phyloP scores from a whole-genome alignment of 2,888 invertebrate species.

The Argyresthia albistria region DNA sequence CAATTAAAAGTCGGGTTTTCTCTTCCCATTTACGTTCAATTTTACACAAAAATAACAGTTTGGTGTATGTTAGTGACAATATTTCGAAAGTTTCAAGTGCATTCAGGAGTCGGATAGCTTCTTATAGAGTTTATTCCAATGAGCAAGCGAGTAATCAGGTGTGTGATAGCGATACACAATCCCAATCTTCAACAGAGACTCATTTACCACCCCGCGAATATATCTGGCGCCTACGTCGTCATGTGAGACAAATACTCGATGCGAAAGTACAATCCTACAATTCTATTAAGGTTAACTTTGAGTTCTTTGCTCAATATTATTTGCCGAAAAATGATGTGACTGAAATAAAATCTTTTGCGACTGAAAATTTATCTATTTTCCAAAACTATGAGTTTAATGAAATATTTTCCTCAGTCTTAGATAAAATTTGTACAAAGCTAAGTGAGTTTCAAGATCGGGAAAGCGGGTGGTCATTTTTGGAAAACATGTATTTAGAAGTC shows the following conservation, averaged over 20 bases:
- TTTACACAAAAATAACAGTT: background rate
- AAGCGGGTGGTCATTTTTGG: background rate
- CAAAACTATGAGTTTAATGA: background rate
- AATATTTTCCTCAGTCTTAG: background rate
- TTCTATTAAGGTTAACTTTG: background rate
- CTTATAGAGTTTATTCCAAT: background rate
- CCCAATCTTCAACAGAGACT: background rate
- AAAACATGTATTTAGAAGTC: background rate
- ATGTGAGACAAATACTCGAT: background rate
- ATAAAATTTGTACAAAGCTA: background rate
- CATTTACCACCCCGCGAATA: background rate
- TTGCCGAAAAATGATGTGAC: background rate
- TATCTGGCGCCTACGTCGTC: background rate
- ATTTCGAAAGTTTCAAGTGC: background rate
- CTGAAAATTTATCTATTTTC: background rate
- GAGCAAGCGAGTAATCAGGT: background rate
- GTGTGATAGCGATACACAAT: no score
- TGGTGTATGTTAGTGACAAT: background rate
- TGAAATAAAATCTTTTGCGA: background rate
- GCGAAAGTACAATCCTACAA: background rate
- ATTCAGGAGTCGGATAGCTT: background rate
- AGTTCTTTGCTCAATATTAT: background rate
- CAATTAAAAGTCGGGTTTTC: background rate
- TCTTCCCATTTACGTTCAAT: background rate
- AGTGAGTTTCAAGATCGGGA: background rate